Percentiles rank a stretch among this genome's conserved stretches.
Conservation (phyloP, 2,113 vertebrate species). For the Pelvicachromis taeniatus region DNA sequence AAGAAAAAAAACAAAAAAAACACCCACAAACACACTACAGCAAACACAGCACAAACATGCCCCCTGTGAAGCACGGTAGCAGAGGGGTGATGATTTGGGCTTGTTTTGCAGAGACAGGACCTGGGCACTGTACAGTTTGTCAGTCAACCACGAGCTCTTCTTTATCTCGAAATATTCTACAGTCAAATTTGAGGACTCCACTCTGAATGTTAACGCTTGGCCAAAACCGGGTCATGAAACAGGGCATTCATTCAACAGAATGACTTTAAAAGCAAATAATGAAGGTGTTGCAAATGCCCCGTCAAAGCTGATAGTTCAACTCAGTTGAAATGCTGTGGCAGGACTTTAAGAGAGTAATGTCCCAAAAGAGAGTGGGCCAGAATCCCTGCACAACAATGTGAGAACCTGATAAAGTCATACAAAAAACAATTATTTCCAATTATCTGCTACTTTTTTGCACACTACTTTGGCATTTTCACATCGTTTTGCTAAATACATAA, state of each 20-base stretch:
- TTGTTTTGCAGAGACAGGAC: accelerated
- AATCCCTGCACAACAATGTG: no score
- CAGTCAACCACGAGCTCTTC: background rate
- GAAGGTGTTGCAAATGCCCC: background rate
- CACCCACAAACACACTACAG: no score
- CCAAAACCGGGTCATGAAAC: background rate
- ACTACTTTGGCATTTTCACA: background rate
- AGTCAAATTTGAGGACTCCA: background rate
- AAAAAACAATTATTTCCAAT: background rate
- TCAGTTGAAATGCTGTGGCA: background rate
- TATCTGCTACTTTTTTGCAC: background rate
- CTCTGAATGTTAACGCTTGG: background rate
- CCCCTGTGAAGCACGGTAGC: background rate
- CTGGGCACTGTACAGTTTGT: background rate
- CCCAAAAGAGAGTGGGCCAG: background rate
- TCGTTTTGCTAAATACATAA: no score
- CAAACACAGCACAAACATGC: background rate
- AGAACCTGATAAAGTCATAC: background rate
- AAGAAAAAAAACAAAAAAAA: no score
- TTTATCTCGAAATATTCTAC: background rate
- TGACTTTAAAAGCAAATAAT: background rate
- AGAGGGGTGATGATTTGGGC: no score
- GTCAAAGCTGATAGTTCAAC: background rate
- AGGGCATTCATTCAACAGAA: background rate
- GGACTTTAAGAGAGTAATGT: background rate